A percentile compares a stretch with the other conserved stretches of the same genome.
Conservation (phyloP, 1,140 invertebrate species). For the Anagrus nilaparvatae region DNA sequence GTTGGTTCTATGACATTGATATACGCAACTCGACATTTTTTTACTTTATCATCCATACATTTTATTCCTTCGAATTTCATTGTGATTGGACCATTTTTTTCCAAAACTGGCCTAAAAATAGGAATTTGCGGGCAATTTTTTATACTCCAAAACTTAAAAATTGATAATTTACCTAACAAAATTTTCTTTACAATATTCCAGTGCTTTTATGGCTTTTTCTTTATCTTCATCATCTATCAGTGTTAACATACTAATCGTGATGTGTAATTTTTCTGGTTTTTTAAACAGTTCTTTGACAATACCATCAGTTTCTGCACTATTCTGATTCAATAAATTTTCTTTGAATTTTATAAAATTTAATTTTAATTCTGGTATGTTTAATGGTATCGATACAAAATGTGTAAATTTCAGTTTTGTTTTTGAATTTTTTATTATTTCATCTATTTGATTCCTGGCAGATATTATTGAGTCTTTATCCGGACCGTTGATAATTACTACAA, state of each 20-base stretch:
- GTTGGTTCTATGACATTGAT: conserved; percentile 47
- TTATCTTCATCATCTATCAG: conserved; percentile 60
- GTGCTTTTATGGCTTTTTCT: conserved; percentile 40
- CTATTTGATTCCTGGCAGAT: conserved; percentile 56
- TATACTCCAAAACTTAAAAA: too few species aligned
- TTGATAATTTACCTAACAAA: conserved; percentile 44
- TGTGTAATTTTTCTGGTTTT: conserved; percentile 58
- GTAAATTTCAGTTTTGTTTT: conserved; percentile 55
- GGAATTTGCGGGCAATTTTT: too few species aligned
- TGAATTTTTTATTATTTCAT: conserved; percentile 54
- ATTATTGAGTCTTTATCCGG: too few species aligned
- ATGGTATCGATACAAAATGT: conserved; percentile 73
- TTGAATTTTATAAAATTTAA: conserved; percentile 32
- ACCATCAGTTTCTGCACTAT: conserved; percentile 41
- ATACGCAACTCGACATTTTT: conserved; percentile 60
- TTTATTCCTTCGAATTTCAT: conserved; percentile 58
- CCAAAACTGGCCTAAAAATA: conserved; percentile 41
- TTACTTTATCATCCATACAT: conserved; percentile 79
- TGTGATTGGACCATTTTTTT: conserved; percentile 33
- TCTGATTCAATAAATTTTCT: conserved; percentile 26
- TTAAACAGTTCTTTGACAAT: conserved; percentile 63
- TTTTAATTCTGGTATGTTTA: conserved; percentile 47
- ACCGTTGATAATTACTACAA: too few species aligned
- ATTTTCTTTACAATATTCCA: conserved; percentile 44
- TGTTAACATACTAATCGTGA: conserved; percentile 63